phyloP scores from a whole-genome alignment of 2,888 invertebrate species.

The Gandaritis pyraliata region DNA sequence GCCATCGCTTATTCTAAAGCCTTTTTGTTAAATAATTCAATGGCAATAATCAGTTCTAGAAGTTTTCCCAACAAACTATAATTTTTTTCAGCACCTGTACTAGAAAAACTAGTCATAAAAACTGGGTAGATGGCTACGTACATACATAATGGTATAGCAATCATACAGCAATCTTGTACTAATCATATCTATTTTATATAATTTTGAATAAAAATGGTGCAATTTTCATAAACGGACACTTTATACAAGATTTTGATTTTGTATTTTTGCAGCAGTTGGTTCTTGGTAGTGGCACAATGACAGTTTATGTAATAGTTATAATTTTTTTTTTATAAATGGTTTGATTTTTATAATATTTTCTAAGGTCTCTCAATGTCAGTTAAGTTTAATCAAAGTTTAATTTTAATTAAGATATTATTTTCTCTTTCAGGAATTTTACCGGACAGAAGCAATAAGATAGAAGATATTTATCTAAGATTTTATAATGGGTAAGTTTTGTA shows the following conservation, averaged over 20 bases:
- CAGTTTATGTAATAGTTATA: not conserved
- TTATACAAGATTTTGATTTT: not conserved
- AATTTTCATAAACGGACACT: constrained; percentile 6
- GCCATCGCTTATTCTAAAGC: too few species aligned
- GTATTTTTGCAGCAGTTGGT: not conserved
- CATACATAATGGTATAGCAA: not conserved
- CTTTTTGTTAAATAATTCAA: too few species aligned
- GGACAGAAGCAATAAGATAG: constrained; percentile 69
- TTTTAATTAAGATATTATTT: not conserved
- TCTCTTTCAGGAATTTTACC: constrained; percentile 72
- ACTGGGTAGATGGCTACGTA: not conserved
- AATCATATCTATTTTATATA: not conserved
- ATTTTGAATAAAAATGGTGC: constrained; percentile 3
- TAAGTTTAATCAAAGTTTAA: not conserved
- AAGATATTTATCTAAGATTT: constrained; percentile 76
- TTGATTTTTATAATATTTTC: not conserved
- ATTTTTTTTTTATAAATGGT: constrained; percentile 9
- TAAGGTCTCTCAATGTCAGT: too few species aligned
- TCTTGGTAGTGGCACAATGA: constrained; percentile 1
- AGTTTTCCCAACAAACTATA: too few species aligned
- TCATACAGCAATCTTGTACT: constrained; percentile 1
- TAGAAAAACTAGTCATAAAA: too few species aligned
- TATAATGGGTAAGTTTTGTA: constrained; percentile 73
- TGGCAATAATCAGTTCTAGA: too few species aligned
- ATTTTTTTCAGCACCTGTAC: too few species aligned